phyloP scores from a whole-genome alignment of 2,113 vertebrate genomes.

The Scopus umbretta region DNA sequence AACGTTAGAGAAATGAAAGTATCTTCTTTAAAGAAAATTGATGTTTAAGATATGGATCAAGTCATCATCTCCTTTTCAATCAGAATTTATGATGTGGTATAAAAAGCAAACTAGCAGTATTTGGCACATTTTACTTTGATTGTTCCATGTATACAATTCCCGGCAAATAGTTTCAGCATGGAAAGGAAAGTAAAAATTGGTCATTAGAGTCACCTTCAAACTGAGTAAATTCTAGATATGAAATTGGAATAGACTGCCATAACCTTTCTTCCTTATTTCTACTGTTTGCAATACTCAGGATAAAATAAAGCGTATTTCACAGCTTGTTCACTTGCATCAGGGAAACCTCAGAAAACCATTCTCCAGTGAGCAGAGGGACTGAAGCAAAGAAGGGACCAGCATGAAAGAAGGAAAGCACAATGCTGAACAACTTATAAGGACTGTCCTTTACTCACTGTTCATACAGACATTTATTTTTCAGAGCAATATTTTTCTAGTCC shows the following conservation, averaged over 20 bases:
- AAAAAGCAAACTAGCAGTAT: not conserved
- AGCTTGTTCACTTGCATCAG: not conserved
- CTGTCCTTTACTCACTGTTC: not conserved
- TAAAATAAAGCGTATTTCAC: not conserved
- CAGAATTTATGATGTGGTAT: not conserved
- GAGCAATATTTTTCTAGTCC: not conserved
- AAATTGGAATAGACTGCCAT: not conserved
- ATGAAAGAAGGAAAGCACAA: not conserved
- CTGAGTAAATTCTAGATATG: not conserved
- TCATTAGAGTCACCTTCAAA: not conserved
- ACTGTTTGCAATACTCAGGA: not conserved
- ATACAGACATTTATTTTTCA: not conserved
- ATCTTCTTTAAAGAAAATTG: not conserved
- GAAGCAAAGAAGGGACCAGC: not conserved
- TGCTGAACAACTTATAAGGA: not conserved
- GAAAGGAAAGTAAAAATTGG: not conserved
- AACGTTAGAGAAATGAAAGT: not conserved
- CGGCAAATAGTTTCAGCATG: not conserved
- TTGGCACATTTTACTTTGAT: not conserved
- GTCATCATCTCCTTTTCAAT: not conserved
- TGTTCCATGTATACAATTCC: not conserved
- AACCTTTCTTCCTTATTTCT: not conserved
- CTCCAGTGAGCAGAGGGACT: not conserved
- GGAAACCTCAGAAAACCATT: not conserved
- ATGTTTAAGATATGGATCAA: not conserved